Evolutionary conservation across 2,797 vertebrate genomes (phyloP), one percentile per base, ranked within the genome.

Genomic region (Clarias fuscus): DNA sequence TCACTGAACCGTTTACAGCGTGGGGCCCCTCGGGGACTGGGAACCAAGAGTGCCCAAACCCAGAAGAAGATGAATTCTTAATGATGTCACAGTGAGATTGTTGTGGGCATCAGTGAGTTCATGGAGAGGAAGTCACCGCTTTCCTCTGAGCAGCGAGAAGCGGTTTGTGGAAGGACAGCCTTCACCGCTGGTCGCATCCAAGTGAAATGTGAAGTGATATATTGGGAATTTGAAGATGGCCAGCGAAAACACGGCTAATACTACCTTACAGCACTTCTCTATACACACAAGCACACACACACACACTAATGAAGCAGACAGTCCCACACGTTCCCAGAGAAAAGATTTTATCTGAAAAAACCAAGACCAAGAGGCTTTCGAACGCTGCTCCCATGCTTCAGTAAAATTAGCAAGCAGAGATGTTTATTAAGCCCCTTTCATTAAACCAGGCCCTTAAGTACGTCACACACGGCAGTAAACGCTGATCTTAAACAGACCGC

Each of bases 321-420:
- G 91, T 93, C 92, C 92, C 86, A 88, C 91, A 92, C 88, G 83
- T 87, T 84, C 88, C 91, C 91, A 91, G 88, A 85, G 75, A 89
- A 27, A 78, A 37, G 17, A 7, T 64, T 79, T 17, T 62, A 62
- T 13, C 20, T 48, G 48, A 24, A 30, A 3, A 56, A 40, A 62
- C 30, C 48, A 77, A 33, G 11, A 64, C 24, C 27, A 48, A 58
- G 48, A 43, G 43, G 37, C 33, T 70, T 53, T 84, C 56, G 43
- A 58, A 37, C 62, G 72, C 24, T 72, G 59, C 6, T n/a, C 33
- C 61, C 37, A 65, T 27, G 37, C 37, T 81, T 48, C 79, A 65
- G 62, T 67, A 22, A 67, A 65, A 30, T 53, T 20, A 67, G 58
- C 87, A 56, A 33, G 53, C 67, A 37, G 58, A 88, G 62, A 82